These are phyloP conservation scores for Laterallus jamaicensis DNA, from an alignment of 2,113 vertebrate genomes.

Conservation along the genomic window DNA sequence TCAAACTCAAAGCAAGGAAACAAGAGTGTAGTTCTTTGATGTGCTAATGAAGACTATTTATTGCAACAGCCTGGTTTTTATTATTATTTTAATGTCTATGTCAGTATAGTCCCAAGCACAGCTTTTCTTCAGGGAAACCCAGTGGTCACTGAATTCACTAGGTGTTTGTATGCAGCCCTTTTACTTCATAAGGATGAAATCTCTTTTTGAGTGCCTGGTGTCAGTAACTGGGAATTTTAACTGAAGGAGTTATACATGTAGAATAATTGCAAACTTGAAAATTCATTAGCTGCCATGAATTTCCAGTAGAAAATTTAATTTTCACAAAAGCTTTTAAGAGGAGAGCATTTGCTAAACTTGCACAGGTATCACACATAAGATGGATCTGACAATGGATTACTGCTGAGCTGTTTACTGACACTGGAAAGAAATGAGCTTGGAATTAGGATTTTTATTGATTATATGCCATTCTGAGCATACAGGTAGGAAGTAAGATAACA, in stretches of 20 bases:
- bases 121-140: background rate
- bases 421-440: background rate
- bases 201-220: background rate
- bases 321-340: background rate
- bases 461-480: background rate
- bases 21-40: background rate
- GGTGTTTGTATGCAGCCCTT: background rate
- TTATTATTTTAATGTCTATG: background rate
- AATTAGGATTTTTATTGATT: slow-evolving; percentile 25
- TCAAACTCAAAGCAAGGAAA: background rate
- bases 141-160: background rate
- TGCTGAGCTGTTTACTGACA: background rate
- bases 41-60: slow-evolving; percentile 2
- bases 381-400: background rate
- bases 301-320: background rate
- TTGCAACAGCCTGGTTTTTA: background rate
- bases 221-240: background rate
- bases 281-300: background rate
- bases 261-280: background rate
- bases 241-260: background rate
- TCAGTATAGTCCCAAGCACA: background rate
- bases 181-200: background rate
- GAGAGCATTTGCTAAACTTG: background rate
- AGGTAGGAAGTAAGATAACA: slow-evolving; percentile 6
- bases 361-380: rapidly evolving